Evolutionary conservation across 2,797 vertebrate species (phyloP), one percentile per base, ranked within the genome.

Genomic region (Xerus rutilus): DNA sequence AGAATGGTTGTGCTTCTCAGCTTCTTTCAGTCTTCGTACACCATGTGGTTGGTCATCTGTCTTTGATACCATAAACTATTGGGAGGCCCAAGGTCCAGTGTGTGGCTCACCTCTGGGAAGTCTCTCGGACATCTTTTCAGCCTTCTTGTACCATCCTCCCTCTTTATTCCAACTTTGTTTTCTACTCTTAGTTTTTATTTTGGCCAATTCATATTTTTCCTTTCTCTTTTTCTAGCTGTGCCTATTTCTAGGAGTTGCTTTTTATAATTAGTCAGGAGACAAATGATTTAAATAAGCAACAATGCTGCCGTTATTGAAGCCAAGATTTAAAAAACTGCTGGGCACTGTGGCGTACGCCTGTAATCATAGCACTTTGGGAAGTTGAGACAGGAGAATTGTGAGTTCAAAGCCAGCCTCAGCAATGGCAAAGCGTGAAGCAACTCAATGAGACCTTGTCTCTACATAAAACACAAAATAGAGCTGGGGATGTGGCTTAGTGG

Each of bases 221-320:
- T 52, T 78, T 6, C 69, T 57, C 77, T 35, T 45, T 85, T 69
- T 89, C 5, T 73, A 39, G 54, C 78, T 72, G 43, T 74, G n/a
- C 35, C 20, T 72, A 57, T 93, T 28, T 82, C 54, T 11, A 82
- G 21, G 43, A 85, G 62, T 43, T 93, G n/a, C 57, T 93, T 94
- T 94, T 96, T 85, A 21, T 45, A 93, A 83, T 91, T 47, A 17
- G 45, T 62, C 18, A 57, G 73, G 76, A 86, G 76, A 83, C 12
- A 82, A 45, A 62, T 59, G 85, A 20, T 39, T 93, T 72, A 72
- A 89, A 57, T 52, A 74, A 73, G 30, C 70, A 77, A 67, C 21
- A 49, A 14, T 25, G 21, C 17, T 7, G 17, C 7, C 65, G 18
- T 52, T 59, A 35, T 18, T 69, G 72, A 94, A 54, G 12, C 32